Evolutionary conservation across 2,797 vertebrate species (phyloP), one percentile per base, ranked within the genome.

Genomic region (Xenopus petersii): DNA sequence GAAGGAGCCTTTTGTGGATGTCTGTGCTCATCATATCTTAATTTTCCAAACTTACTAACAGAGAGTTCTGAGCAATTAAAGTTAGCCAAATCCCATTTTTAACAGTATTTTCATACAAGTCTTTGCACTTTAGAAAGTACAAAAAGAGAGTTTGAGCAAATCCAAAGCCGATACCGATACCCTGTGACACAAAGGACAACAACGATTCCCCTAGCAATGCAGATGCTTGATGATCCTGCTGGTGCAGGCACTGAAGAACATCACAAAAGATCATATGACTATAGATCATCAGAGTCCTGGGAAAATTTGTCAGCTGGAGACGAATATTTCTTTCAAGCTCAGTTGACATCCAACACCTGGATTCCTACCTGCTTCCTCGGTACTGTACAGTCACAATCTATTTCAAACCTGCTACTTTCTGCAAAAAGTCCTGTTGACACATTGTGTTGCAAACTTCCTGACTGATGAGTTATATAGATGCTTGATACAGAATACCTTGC

Each of bases 271-370:
- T 16, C 13, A 15, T 56, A 2, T 56, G 54, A 56, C 54, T 56
- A 56, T 56, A 56, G 54, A 56, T 56, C 54, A 56, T 56, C 13
- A 56, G 54, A 56, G 54, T 61, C 59, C 17, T 61, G 59, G 59
- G 59, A 24, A 61, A 24, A 61, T 30, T 5, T 30, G 17, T 61
- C 59, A 61, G 4, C 59, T 24, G 17, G 30, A 61, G 59, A 61
- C 10, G 6, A 11, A 61, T 61, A 24, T 26, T 12, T 7, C 59
- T 61, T 61, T 61, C 59, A 61, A 24, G 9, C 2, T 24, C 10
- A 61, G 59, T 30, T 24, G 59, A 16, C 54, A 56, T 56, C 54
- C 8, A n/a, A 56, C 54, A 56, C 54, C 54, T 56, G 54, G 49
- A 17, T 56, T 56, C n/a, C 54, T 56, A 12, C 16, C 54, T 17